These are phyloP conservation scores for Machimus rusticus DNA, from an alignment of 2,888 invertebrate genomes.

Conservation along the genomic window DNA sequence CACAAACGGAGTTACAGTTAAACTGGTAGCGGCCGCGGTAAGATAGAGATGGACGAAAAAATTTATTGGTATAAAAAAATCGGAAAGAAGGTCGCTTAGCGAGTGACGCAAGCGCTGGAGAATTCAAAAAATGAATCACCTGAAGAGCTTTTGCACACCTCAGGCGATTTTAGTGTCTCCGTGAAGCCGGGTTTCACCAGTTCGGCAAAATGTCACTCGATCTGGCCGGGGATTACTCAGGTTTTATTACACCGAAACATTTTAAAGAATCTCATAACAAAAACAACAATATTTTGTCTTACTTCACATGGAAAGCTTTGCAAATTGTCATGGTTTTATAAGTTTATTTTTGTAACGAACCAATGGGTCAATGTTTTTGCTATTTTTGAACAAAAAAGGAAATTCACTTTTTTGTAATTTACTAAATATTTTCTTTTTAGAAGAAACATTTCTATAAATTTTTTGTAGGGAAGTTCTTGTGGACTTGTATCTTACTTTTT, in stretches of 20 bases:
- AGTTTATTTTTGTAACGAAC: not conserved
- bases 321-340: not conserved
- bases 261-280: not conserved
- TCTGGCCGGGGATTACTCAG: not conserved
- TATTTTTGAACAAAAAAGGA: too few species aligned
- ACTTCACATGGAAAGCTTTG: not conserved
- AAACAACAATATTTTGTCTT: not conserved
- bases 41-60: not conserved
- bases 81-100: constrained; percentile 11
- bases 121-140: constrained; percentile 24
- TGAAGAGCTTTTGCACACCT: not conserved
- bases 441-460: too few species aligned
- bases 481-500: too few species aligned
- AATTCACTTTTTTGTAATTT: too few species aligned
- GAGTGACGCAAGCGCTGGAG: not conserved
- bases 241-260: not conserved
- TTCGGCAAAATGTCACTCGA: not conserved
- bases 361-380: too few species aligned
- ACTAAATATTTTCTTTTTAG: too few species aligned
- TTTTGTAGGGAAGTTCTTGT: too few species aligned
- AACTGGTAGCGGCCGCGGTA: not conserved
- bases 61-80: not conserved
- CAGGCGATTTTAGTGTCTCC: not conserved
- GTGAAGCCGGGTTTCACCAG: not conserved
- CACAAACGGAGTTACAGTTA: not conserved